Base-by-base conservation (phyloP, 2,797 vertebrate species). In the Ficedula albicollis region DNA sequence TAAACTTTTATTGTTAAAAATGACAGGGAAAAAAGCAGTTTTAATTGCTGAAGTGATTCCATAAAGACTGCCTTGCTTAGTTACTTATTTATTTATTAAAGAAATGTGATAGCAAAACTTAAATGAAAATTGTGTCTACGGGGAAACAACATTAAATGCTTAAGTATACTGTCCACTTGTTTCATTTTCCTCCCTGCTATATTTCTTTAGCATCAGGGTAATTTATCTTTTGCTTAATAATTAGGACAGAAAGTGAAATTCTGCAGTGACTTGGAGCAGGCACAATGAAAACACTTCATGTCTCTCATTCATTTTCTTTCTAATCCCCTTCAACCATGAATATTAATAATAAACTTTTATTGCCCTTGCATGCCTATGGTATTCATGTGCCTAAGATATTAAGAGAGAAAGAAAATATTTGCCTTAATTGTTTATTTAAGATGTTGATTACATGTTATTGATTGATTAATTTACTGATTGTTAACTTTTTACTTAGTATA, bases 211-310 rank as follows among this genome's bases (percentile, higher is more conserved):
- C 64, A 95, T 96, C n/a, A 84, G 66, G 51, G 90, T 95, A 95
- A 95, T 97, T 95, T 96, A 63, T 97, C 91, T 97, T 97, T 95
- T 90, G 29, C 36, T 89, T 86, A 87, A 92, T 84, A 87, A 93
- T 94, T 77, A 69, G 93, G 91, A 95, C 29, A 89, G 87, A 96
- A 97, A 79, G 51, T 74, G 66, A 96, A 85, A 93, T 87, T 85
- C 76, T 96, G 86, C 88, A 94, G 76, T 96, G 84, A 80, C 79
- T 91, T 95, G 64, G 63, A 95, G 64, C 62, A 84, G 64, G 22
- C 41, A 87, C 77, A 84, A 82, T 67, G 67, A 84, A 96, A 94
- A 95, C 55, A 59, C 15, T 84, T 81, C 16, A 44, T 30, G 29
- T 66, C 39, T 90, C 79, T 90, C 30, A 63, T 92, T 87, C 0